Base-by-base conservation (phyloP, 2,888 invertebrate species). In the Lamellibrachia columna region DNA sequence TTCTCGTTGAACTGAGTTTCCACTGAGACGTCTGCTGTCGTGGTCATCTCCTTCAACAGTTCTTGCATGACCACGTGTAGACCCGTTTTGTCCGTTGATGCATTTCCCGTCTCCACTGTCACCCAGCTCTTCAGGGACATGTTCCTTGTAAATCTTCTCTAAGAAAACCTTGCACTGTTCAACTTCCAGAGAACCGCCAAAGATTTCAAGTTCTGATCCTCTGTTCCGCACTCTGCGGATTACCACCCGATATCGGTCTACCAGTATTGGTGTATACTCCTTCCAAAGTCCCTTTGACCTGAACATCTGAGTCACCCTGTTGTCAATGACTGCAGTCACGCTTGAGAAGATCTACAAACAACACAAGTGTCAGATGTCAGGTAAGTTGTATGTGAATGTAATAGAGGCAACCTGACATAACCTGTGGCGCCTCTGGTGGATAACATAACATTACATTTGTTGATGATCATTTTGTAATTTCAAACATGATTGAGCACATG, bases 271-370 rank as follows among this genome's bases (percentile, higher is more conserved):
- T 75, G 2, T 3, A 75, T 75, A 6, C n/a, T 22, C 75, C n/a
- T 75, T 22, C 75, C 75, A 75, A 75, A 75, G 22, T 75, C n/a
- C n/a, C 75, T 75, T 75, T 75, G 75, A 75, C 4, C 4, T 75
- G 15, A 75, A 75, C 75, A 75, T 75, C 75, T 75, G 22, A 75
- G 15, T 75, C 22, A 75, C 75, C n/a, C 6, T 75, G 75, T 2
- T 15, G 75, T 75, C 75, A 75, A 75, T n/a, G 0, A 75, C n/a
- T 75, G 75, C 75, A 75, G 75, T 75, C 0, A 75, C 75, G 15
- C 22, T 75, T 75, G 75, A 75, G 75, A 75, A 75, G 75, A 75
- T 75, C 75, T 75, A 75, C 75, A 75, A 75, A 22, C 75, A 75
- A 55, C 55, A 40, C 40, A 40, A 40, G 40, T 40, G 40, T 40